These are phyloP conservation scores for Poecilia picta DNA, from an alignment of 2,797 vertebrate species.

Conservation along the genomic window DNA sequence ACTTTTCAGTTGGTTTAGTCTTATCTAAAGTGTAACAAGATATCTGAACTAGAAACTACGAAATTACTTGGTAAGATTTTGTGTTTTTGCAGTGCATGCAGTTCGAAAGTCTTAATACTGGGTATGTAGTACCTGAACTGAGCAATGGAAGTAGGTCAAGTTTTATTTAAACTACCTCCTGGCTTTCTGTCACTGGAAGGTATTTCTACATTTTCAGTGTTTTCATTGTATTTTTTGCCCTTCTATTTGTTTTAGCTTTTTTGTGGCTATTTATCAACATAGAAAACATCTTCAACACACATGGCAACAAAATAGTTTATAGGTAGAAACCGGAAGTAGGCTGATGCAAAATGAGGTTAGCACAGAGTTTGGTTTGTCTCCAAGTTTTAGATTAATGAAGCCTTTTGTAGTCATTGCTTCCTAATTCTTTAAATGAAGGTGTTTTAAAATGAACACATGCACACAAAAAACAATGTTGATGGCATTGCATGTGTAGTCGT, in stretches of 20 bases:
- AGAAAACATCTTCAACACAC: not conserved
- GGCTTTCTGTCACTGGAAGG: not conserved
- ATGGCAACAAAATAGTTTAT: not conserved
- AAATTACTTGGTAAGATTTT: no score
- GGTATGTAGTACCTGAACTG: not conserved
- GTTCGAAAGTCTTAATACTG: not conserved
- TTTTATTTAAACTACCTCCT: not conserved
- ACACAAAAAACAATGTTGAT: not conserved
- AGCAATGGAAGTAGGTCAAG: not conserved
- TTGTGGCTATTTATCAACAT: not conserved
- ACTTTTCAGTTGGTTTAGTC: no score
- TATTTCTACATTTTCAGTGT: not conserved
- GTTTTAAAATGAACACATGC: not conserved
- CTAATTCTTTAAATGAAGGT: not conserved
- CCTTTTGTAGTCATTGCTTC: not conserved
- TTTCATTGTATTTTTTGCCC: no score
- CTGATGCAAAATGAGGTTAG: not conserved
- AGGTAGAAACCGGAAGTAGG: not conserved
- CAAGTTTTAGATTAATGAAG: not conserved
- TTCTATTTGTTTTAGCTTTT: no score
- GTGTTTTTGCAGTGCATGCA: no score
- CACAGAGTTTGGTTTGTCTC: not conserved
- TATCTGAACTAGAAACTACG: no score
- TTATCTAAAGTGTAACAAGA: no score
- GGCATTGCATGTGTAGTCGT: slow-evolving; percentile 24